A percentile compares a stretch with the other conserved stretches of the same genome.
phyloP scores from a whole-genome alignment of 2,797 vertebrate genomes.

The Pseudopleuronectes americanus region DNA sequence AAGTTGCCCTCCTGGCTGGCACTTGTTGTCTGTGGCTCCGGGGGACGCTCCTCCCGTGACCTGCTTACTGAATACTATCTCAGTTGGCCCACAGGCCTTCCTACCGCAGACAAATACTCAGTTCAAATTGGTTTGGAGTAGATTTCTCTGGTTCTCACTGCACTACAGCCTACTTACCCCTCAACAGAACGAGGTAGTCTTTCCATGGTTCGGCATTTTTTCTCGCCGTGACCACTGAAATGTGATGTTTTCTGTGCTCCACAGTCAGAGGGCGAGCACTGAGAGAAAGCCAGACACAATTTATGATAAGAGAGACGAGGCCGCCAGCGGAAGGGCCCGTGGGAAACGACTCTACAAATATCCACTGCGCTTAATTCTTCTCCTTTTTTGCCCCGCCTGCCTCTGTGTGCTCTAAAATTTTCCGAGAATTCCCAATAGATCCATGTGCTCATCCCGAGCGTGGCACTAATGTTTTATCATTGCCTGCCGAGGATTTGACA shows the following conservation, averaged over 20 bases:
- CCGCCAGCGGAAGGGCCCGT: conserved; percentile 64
- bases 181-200: conserved; percentile 39
- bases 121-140: conserved; percentile 37
- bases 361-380: conserved; percentile 70
- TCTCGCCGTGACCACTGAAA: conserved; percentile 56
- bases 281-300: conserved; percentile 73
- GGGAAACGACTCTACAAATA: conserved; percentile 81
- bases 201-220: conserved; percentile 49
- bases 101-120: conserved; percentile 23
- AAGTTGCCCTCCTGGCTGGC: conserved; percentile 34
- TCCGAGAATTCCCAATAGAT: conserved; percentile 75
- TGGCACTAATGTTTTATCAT: conserved; percentile 76
- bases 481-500: conserved; percentile 74
- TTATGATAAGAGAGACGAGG: conserved; percentile 77
- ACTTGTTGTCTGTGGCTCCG: conserved; percentile 41
- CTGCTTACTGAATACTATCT: conserved; percentile 49
- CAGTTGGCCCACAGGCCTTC: conserved; percentile 8
- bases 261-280: conserved; percentile 69
- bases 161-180: conserved; percentile 19
- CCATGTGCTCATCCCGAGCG: conserved; percentile 67
- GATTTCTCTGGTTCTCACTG: conserved; percentile 11
- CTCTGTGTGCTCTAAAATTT: conserved; percentile 68
- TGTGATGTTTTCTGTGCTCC: conserved; percentile 70
- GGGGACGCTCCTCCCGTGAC: conserved; percentile 47
- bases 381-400: conserved; percentile 26